Percentiles rank a stretch among this genome's conserved stretches.
These are phyloP conservation scores for Dynastes grantii DNA, from an alignment of 2,888 invertebrate species.

Conservation along the genomic window DNA sequence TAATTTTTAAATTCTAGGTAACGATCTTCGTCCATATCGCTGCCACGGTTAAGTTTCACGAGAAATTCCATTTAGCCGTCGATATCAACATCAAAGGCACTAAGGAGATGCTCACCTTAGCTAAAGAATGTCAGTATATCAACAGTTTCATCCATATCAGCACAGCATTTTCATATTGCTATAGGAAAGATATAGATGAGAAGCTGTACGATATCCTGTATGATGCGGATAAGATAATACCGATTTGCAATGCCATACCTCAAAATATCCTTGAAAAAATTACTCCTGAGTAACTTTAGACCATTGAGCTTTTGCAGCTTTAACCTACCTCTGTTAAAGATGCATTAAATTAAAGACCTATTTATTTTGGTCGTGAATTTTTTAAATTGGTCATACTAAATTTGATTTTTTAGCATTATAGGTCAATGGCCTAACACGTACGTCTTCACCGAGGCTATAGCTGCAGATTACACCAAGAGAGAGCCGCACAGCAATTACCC, in stretches of 20 bases:
- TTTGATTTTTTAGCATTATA: slow-evolving; percentile 69
- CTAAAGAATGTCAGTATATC: slow-evolving; percentile 73
- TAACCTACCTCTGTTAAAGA: neutral
- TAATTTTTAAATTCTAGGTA: slow-evolving; percentile 64
- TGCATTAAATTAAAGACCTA: neutral
- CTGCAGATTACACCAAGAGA: slow-evolving; percentile 75
- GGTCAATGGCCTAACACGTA: slow-evolving; percentile 81
- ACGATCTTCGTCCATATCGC: slow-evolving; percentile 73
- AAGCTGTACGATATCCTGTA: slow-evolving; percentile 71
- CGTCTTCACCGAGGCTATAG: slow-evolving; percentile 81
- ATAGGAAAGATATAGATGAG: slow-evolving; percentile 60
- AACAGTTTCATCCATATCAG: slow-evolving; percentile 66
- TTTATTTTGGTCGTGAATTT: too few relatives aligned
- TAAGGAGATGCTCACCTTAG: slow-evolving; percentile 70
- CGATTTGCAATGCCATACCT: slow-evolving; percentile 63
- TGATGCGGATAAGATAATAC: slow-evolving; percentile 69
- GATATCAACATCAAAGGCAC: slow-evolving; percentile 72
- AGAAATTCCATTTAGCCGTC: slow-evolving; percentile 70
- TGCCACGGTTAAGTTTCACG: slow-evolving; percentile 74
- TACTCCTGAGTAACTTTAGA: slow-evolving; percentile 62
- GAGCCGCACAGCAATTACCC: slow-evolving; percentile 74
- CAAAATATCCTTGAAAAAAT: slow-evolving; percentile 66
- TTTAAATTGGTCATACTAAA: too few relatives aligned
- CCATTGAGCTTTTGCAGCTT: neutral
- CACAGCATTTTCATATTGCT: slow-evolving; percentile 62